Evolutionary conservation across 1,140 invertebrate genomes (phyloP), one percentile per base, ranked within the genome.

Genomic region (Cardiocondyla obscurior): DNA sequence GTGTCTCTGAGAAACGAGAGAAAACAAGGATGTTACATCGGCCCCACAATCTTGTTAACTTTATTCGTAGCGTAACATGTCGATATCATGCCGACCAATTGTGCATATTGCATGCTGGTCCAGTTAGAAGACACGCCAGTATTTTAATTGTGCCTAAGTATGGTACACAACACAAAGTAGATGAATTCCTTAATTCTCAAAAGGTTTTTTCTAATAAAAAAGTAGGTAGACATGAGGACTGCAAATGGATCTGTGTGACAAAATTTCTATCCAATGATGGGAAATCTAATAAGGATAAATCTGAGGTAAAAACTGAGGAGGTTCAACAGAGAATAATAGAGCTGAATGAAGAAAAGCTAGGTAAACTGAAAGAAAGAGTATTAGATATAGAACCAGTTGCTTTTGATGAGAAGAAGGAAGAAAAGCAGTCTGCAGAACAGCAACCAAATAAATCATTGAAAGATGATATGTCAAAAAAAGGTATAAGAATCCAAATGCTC

Each of bases 301-400:
- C 73, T 25, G 39, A 39, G 14, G 62, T 53, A 8, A 57, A 85
- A 72, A 58, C 33, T 22, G 25, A 74, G 6, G 67, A 88, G 12
- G 33, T 86, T 5, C 82, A 90, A 14, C 90, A 93, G 33, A 92
- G 49, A 58, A 89, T 93, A 64, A 82, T 92, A 55, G 87, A 92
- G 85, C 81, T 93, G 16, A 84, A 90, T 39, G 76, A 88, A 44
- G 90, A 92, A 10, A 93, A 93, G 33, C 82, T 93, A 64, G 92
- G 92, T 6, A 91, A 93, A 86, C 60, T 94, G 5, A 94, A 94
- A 76, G 91, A 94, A 53, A 85, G 91, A 69, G 82, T 89, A 30
- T 84, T 94, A 65, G 88, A 90, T 49, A 65, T 91, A 53, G 85
- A 91, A 67, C 25, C 67, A 58, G 16, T 33, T 39, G 42, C 12